Evolutionary conservation across 2,113 vertebrate genomes (phyloP).

Genomic region (Fulica atra): DNA sequence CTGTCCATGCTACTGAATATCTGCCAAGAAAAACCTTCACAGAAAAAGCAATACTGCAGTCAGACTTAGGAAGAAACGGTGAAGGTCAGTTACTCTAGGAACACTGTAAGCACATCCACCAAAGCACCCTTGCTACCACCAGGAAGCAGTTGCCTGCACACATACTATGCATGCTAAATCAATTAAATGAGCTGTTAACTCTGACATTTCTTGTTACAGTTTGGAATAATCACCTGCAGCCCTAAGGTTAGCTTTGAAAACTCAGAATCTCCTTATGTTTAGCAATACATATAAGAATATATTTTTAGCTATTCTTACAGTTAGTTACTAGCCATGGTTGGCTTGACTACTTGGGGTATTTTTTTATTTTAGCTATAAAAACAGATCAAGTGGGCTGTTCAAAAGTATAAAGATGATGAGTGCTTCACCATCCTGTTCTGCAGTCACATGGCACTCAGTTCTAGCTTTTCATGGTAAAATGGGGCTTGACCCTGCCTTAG

Average conservation of each 20-base stretch:
- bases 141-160: background rate
- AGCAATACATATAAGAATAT: background rate
- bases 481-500: background rate
- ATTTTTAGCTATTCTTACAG: background rate
- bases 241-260: background rate
- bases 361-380: background rate
- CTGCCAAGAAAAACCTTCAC: background rate
- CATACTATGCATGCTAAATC: background rate
- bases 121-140: background rate
- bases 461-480: background rate
- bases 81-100: background rate
- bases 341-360: background rate
- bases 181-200: background rate
- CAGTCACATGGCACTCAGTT: too few species aligned
- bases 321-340: background rate
- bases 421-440: background rate
- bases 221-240: background rate
- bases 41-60: background rate
- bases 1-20: background rate
- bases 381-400: background rate
- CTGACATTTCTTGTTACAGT: background rate
- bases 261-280: background rate
- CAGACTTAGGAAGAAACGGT: background rate
- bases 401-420: background rate
- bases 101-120: background rate